phyloP scores from a whole-genome alignment of 2,888 invertebrate genomes.

The Lydus trimaculatus region DNA sequence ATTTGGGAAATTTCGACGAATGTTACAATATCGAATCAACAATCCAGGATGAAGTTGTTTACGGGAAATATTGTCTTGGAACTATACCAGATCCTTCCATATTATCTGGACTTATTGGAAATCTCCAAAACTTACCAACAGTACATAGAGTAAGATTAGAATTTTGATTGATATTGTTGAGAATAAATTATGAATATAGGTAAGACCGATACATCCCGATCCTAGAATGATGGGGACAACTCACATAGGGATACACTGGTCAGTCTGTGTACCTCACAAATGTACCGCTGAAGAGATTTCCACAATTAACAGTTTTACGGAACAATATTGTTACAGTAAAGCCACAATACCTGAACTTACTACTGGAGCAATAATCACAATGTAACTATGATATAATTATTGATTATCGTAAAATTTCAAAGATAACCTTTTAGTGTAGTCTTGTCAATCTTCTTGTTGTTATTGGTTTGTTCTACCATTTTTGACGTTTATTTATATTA shows the following conservation, averaged over 20 bases:
- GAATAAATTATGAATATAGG: not conserved
- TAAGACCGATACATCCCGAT: not conserved
- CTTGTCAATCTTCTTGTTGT: not conserved
- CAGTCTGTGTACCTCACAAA: not conserved
- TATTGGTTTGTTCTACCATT: not conserved
- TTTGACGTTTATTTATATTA: slow-evolving; percentile 5
- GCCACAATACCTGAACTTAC: not conserved
- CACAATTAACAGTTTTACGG: not conserved
- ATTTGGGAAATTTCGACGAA: slow-evolving; percentile 27
- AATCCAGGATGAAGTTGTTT: not conserved
- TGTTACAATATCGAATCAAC: slow-evolving; percentile 16
- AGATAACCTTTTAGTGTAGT: not conserved
- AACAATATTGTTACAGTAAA: slow-evolving; percentile 8
- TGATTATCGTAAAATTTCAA: not conserved
- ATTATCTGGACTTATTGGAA: too few species aligned
- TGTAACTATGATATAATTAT: not conserved
- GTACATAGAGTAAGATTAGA: not conserved
- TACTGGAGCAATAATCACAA: slow-evolving; percentile 8
- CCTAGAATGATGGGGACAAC: not conserved
- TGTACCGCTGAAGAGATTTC: slow-evolving; percentile 10
- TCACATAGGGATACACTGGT: not conserved
- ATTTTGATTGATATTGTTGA: not conserved
- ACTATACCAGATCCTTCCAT: not conserved
- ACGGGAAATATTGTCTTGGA: slow-evolving; percentile 26
- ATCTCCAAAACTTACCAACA: not conserved